phyloP scores from a whole-genome alignment of 2,888 invertebrate genomes.

The Apodemia duryi region DNA sequence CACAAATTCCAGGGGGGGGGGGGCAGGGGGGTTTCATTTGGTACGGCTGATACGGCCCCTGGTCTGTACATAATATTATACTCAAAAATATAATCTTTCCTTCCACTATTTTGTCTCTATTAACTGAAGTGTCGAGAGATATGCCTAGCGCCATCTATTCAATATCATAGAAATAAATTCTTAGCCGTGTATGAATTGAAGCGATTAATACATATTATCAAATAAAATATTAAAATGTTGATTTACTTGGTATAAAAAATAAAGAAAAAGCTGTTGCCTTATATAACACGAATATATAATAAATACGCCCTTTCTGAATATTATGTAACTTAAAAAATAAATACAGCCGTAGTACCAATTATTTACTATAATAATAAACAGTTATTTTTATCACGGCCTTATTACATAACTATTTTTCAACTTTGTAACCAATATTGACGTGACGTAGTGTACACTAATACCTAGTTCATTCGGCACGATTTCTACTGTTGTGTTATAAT shows the following conservation, averaged over 20 bases:
- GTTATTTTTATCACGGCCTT: background rate
- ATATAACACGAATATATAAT: background rate
- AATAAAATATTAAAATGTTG: background rate
- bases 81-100: too few species aligned
- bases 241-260: background rate
- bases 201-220: background rate
- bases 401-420: background rate
- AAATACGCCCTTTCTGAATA: background rate
- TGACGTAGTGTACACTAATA: constrained; percentile 27
- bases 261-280: too few species aligned
- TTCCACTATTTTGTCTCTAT: too few species aligned
- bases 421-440: constrained; percentile 17
- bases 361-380: background rate
- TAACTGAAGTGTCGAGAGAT: background rate
- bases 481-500: constrained; percentile 48
- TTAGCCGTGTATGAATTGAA: background rate
- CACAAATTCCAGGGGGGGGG: too few species aligned
- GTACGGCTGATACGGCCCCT: too few species aligned
- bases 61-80: too few species aligned
- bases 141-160: background rate
- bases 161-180: background rate
- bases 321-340: background rate
- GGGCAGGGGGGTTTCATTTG: too few species aligned
- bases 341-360: background rate
- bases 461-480: constrained; percentile 42